These are phyloP conservation scores for Acanthoscelides obtectus DNA, from an alignment of 2,888 invertebrate species.

Conservation along the genomic window DNA sequence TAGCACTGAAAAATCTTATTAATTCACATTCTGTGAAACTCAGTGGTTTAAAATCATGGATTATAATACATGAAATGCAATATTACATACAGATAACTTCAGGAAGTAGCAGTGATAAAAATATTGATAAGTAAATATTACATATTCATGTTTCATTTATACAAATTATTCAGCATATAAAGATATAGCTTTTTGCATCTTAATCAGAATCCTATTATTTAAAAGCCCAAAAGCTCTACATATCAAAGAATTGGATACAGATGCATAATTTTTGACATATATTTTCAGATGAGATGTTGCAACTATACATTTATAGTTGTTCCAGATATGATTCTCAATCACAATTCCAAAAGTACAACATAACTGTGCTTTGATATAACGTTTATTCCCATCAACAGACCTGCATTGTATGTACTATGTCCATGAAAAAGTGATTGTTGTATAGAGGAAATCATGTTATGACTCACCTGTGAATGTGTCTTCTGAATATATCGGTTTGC, in stretches of 20 bases:
- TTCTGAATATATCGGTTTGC: slow-evolving; percentile 44
- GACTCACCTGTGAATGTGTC: slow-evolving; percentile 46
- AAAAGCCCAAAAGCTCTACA: background rate
- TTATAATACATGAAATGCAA: background rate
- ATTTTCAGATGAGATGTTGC: background rate
- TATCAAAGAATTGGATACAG: background rate
- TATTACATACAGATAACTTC: background rate
- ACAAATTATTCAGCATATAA: no score
- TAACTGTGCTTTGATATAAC: background rate
- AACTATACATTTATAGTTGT: background rate
- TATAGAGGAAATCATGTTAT: slow-evolving; percentile 20
- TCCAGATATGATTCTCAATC: background rate
- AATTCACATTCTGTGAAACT: no score
- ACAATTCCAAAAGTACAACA: background rate
- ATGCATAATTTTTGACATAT: background rate
- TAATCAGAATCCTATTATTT: background rate
- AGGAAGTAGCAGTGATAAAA: background rate
- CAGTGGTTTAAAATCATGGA: background rate
- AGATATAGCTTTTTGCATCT: no score
- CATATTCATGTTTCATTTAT: background rate
- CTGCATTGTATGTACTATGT: slow-evolving; percentile 1
- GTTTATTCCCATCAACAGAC: background rate
- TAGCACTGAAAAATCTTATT: no score
- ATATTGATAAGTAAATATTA: background rate
- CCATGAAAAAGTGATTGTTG: slow-evolving; percentile 4